Evolutionary conservation across 2,888 invertebrate genomes (phyloP).

Genomic region (Pristionchus fissidentatus): DNA sequence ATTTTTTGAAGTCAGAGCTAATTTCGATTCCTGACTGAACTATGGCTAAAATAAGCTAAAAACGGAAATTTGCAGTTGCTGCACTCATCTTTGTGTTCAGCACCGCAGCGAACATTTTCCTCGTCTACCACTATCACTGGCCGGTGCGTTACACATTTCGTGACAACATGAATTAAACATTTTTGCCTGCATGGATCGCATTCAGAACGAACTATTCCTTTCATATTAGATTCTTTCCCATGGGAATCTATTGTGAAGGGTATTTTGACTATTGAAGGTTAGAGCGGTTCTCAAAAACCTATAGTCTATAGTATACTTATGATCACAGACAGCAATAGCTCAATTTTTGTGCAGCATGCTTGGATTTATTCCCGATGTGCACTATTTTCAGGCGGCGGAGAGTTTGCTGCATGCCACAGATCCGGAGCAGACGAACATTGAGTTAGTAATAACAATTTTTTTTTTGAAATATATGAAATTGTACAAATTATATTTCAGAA

Average conservation of each 20-base stretch:
- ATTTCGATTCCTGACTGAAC: background rate
- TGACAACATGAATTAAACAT: too few relatives aligned
- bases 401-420: background rate
- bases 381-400: conserved; percentile 7
- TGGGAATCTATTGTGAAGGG: too few relatives aligned
- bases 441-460: background rate
- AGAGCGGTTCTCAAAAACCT: too few relatives aligned
- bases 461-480: conserved; percentile 37
- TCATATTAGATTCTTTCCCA: too few relatives aligned
- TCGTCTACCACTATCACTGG: conserved; percentile 48
- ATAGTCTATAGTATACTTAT: too few relatives aligned
- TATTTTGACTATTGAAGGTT: too few relatives aligned
- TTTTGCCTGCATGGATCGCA: too few relatives aligned
- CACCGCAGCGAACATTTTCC: conserved; percentile 47
- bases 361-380: too few relatives aligned
- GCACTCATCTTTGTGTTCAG: background rate
- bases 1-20: background rate
- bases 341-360: too few relatives aligned
- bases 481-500: conserved; percentile 41
- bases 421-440: background rate
- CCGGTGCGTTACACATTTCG: background rate
- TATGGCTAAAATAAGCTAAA: too few relatives aligned
- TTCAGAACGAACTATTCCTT: background rate
- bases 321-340: too few relatives aligned
- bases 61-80: background rate